Evolutionary conservation across 2,888 invertebrate genomes (phyloP), one percentile per base, ranked within the genome.

Genomic region (Pedicia rivosa): DNA sequence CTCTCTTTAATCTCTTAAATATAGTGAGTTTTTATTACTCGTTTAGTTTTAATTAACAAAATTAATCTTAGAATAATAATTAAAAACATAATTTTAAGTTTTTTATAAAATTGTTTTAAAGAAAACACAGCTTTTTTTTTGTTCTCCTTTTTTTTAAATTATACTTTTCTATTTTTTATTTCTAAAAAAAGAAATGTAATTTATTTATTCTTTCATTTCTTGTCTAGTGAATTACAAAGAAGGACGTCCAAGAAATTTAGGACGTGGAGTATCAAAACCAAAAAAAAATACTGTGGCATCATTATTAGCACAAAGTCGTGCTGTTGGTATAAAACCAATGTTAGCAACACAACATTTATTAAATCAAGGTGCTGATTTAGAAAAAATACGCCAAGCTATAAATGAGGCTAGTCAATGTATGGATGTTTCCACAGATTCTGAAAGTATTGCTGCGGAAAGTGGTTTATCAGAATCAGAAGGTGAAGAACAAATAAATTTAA

Each of bases 271-370:
- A 15, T 84, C 84, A 49, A 86, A 86, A 57, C 87, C 87, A 43
- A 88, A 88, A 68, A 88, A 88, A 66, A 88, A 88, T 57, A 88
- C 88, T 0, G 88, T 88, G 2, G 88, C 88, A 1, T 87, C 87
- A 3, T 62, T 88, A 35, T 62, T 88, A 45, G 87, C 87, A 1
- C 87, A 87, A 62, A 84, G 84, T 52, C 63, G 88, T 40, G 87
- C 86, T 5, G 67, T 86, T 25, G 84, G 83, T 1, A 70, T 82
- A 5, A 71, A 82, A 50, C 82, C 82, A 7, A 78, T 80, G 52
- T 57, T 83, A 33, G 78, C 81, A 31, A 80, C 82, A 17, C 77
- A 78, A 50, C 70, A 81, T 43, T 49, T 73, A 4, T 48, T 61
- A 20, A 60, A 57, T 38, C 59, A 62, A 39, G 62, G 60, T 40